Evolutionary conservation across 2,797 vertebrate species (phyloP).

Genomic region (Hyperoplus immaculatus): DNA sequence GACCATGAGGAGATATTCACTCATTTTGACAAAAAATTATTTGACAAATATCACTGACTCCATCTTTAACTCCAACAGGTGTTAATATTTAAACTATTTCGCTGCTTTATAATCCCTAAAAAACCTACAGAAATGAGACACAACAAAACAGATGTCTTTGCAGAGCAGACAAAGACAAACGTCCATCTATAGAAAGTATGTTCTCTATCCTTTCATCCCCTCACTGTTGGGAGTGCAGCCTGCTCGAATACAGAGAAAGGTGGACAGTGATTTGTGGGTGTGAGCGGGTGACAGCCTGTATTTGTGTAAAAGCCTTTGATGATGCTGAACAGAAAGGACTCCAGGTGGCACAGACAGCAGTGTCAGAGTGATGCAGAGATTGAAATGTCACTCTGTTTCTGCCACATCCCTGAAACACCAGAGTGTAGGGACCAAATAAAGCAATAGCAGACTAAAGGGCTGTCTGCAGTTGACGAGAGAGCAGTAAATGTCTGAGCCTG

Average conservation of each 20-base stretch:
- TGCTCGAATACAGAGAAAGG: constrained; percentile 50
- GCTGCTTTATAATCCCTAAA: neutral
- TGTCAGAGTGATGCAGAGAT: constrained; percentile 31
- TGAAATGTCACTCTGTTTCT: constrained; percentile 39
- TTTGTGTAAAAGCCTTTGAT: constrained; percentile 83
- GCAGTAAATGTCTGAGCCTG: constrained; percentile 14
- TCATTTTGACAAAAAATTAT: too few relatives aligned
- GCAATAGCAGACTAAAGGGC: neutral
- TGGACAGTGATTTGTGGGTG: constrained; percentile 60
- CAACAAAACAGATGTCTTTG: constrained; percentile 17
- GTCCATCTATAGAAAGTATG: constrained; percentile 8
- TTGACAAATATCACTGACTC: too few relatives aligned
- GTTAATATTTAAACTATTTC: neutral
- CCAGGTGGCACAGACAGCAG: constrained; percentile 74
- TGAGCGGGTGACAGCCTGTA: constrained; percentile 62
- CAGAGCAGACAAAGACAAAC: constrained; percentile 5
- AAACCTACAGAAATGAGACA: neutral
- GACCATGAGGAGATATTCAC: too few relatives aligned
- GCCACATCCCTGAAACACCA: constrained; percentile 21
- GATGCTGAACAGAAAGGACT: constrained; percentile 75
- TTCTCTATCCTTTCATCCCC: constrained; percentile 63
- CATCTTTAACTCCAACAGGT: neutral
- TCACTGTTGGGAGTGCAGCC: constrained; percentile 28
- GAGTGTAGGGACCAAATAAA: neutral
- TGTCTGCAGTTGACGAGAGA: constrained; percentile 2